These are phyloP conservation scores for Drosophila mojavensis DNA, from an alignment of 1,140 invertebrate genomes.

Conservation along the genomic window DNA sequence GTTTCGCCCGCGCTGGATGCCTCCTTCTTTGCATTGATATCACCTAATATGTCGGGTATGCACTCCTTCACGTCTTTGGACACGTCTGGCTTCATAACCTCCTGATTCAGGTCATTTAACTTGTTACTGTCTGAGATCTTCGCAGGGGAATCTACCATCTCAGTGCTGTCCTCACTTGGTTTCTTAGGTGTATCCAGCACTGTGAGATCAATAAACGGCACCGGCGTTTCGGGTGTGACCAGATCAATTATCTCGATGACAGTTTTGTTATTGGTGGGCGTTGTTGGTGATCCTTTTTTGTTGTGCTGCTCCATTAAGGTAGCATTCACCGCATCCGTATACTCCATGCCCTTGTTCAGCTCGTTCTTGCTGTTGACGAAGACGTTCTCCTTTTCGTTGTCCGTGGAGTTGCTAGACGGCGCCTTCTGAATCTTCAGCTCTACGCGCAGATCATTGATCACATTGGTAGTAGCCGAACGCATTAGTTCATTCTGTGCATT, in stretches of 20 bases:
- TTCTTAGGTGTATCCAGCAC: conserved; percentile 61
- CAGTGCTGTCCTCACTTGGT: conserved; percentile 37
- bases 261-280: conserved; percentile 70
- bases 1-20: conserved; percentile 37
- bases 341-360: conserved; percentile 82
- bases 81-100: conserved; percentile 65
- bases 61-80: conserved; percentile 77
- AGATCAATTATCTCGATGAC: conserved; percentile 79
- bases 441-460: conserved; percentile 75
- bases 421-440: conserved; percentile 77
- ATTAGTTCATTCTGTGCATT: conserved; percentile 59
- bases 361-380: conserved; percentile 82
- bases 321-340: conserved; percentile 80
- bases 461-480: conserved; percentile 76
- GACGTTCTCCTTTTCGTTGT: conserved; percentile 83
- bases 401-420: conserved; percentile 71
- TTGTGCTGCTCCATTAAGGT: conserved; percentile 69
- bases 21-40: conserved; percentile 62
- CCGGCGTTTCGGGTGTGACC: conserved; percentile 72
- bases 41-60: conserved; percentile 77
- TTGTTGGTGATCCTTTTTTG: conserved; percentile 66
- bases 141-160: conserved; percentile 34
- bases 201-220: conserved; percentile 76
- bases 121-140: conserved; percentile 66
- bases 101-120: conserved; percentile 63